Conservation (phyloP, 1,140 invertebrate genomes). For the Mercenaria mercenaria region DNA sequence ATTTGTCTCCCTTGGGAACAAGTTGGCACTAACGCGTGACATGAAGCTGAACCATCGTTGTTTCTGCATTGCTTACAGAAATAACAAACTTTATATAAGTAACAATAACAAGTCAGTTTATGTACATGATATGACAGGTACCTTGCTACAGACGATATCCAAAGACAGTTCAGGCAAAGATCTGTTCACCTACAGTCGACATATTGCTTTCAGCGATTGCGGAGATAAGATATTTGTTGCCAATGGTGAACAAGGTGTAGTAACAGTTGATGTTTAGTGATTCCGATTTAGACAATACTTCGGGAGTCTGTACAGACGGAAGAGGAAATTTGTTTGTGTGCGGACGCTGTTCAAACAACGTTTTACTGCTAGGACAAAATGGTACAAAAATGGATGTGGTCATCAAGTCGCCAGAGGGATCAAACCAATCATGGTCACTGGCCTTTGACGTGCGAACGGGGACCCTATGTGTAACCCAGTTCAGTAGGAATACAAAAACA, state of each 20-base stretch:
- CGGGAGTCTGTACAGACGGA: not conserved
- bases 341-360: not conserved
- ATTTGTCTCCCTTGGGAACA: slow-evolving; percentile 16
- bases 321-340: not conserved
- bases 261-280: not conserved
- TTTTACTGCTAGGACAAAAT: too few species aligned
- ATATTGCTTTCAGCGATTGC: not conserved
- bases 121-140: slow-evolving; percentile 23
- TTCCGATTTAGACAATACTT: too few species aligned
- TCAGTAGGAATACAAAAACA: too few species aligned
- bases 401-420: not conserved
- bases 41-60: slow-evolving; percentile 6
- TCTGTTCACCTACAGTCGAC: not conserved
- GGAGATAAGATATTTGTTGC: not conserved
- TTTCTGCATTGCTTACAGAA: not conserved
- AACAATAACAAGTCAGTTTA: not conserved
- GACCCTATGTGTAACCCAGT: too few species aligned
- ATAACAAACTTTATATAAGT: slow-evolving; percentile 9
- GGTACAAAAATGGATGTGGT: too few species aligned
- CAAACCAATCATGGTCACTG: not conserved
- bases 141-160: not conserved
- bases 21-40: not conserved
- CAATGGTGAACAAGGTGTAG: not conserved
- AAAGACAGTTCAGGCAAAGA: not conserved
- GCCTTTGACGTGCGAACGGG: too few species aligned